Conservation (phyloP, 1,140 invertebrate genomes). For the Magallana angulata region DNA sequence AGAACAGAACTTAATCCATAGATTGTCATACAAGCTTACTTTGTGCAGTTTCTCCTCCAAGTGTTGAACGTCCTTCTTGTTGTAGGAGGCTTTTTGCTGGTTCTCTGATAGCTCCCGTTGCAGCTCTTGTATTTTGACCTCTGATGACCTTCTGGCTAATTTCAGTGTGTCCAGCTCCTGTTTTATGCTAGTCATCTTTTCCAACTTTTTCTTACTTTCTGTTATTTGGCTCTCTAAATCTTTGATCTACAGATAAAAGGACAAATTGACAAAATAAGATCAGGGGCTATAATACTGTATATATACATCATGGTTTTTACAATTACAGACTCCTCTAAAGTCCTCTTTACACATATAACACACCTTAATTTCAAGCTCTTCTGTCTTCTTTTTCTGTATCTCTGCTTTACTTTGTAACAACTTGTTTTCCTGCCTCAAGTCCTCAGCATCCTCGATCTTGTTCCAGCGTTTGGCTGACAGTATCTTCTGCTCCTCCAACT, state of each 20-base stretch:
- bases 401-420: slow-evolving; percentile 75
- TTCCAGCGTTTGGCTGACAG: slow-evolving; percentile 60
- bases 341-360: neutral
- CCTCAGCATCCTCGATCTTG: slow-evolving; percentile 65
- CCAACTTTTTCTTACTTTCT: slow-evolving; percentile 55
- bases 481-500: slow-evolving; percentile 60
- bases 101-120: slow-evolving; percentile 73
- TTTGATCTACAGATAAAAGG: slow-evolving; percentile 50
- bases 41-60: slow-evolving; percentile 61
- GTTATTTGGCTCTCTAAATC: slow-evolving; percentile 61
- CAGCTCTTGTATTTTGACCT: slow-evolving; percentile 59
- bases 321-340: neutral
- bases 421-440: slow-evolving; percentile 72
- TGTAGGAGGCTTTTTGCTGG: slow-evolving; percentile 64
- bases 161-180: slow-evolving; percentile 53
- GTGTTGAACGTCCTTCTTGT: slow-evolving; percentile 51
- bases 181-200: slow-evolving; percentile 49
- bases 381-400: slow-evolving; percentile 76
- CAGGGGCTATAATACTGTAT: neutral
- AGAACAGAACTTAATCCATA: neutral
- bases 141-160: slow-evolving; percentile 52
- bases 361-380: slow-evolving; percentile 78
- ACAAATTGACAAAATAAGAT: neutral
- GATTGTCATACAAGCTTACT: slow-evolving; percentile 41
- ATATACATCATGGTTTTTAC: neutral